Conservation (phyloP, 2,797 vertebrate species). For the Glossophaga mutica region DNA sequence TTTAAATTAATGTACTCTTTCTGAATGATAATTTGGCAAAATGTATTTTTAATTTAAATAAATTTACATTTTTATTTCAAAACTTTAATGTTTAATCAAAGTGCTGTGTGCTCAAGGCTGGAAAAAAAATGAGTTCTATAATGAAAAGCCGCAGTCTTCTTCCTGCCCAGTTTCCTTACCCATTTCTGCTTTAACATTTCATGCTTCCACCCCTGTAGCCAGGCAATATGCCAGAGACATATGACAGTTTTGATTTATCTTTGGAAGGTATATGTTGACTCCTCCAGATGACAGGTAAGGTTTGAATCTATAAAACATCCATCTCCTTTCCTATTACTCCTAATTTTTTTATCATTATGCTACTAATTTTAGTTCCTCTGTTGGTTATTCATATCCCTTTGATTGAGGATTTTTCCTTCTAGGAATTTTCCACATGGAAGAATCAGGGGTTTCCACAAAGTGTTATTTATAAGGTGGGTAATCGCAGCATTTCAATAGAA, state of each 20-base stretch:
- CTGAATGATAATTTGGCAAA: conserved; percentile 1
- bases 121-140: background rate
- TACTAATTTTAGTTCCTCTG: background rate
- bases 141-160: background rate
- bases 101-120: background rate
- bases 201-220: background rate
- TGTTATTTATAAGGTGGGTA: background rate
- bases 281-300: background rate
- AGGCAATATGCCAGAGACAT: background rate
- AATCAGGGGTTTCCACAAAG: background rate
- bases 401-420: background rate
- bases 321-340: background rate
- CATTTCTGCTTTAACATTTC: background rate
- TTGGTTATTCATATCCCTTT: background rate
- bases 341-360: background rate
- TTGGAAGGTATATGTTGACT: background rate
- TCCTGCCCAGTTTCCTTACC: background rate
- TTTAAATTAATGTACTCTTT: background rate
- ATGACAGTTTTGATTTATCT: background rate
- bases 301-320: background rate
- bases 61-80: conserved; percentile 21
- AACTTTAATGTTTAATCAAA: background rate
- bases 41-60: background rate
- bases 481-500: background rate
- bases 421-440: background rate